Percentiles rank a stretch among this genome's conserved stretches.
phyloP scores from a whole-genome alignment of 2,888 invertebrate species.

The Volucella zonaria region DNA sequence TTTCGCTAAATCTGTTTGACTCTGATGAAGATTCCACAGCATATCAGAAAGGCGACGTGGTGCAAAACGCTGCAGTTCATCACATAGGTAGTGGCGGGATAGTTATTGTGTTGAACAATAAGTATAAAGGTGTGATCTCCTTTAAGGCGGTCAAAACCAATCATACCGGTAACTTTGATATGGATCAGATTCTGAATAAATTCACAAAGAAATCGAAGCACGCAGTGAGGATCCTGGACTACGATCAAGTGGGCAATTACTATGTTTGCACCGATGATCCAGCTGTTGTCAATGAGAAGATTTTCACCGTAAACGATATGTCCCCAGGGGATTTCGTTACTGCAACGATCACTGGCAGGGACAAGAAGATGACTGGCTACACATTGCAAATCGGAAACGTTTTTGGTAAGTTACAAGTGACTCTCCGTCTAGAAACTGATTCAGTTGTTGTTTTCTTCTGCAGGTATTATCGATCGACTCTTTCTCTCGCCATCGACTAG shows the following conservation, averaged over 20 bases:
- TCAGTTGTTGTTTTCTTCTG: conserved; percentile 34
- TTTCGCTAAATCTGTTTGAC: conserved; percentile 83
- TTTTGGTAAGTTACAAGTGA: conserved; percentile 80
- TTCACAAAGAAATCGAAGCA: conserved; percentile 82
- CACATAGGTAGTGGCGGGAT: conserved; percentile 82
- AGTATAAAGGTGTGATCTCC: conserved; percentile 80
- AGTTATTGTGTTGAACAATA: conserved; percentile 78
- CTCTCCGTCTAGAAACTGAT: conserved; percentile 1
- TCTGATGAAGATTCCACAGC: conserved; percentile 43
- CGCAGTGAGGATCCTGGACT: conserved; percentile 86
- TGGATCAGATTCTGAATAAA: conserved; percentile 80
- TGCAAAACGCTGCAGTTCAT: conserved; percentile 85
- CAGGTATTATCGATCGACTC: conserved; percentile 85
- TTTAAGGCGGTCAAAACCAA: conserved; percentile 79
- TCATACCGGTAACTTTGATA: conserved; percentile 81
- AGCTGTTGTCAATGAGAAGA: conserved; percentile 84
- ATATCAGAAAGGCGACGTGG: conserved; percentile 83
- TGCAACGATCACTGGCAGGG: conserved; percentile 83
- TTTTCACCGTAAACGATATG: conserved; percentile 84
- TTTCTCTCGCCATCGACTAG: conserved; percentile 84
- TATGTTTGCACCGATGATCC: conserved; percentile 88
- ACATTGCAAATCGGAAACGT: conserved; percentile 84
- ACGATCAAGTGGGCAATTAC: conserved; percentile 86
- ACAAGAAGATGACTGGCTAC: conserved; percentile 84
- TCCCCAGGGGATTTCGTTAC: conserved; percentile 84